These are phyloP conservation scores for Cladopsammia gracilis DNA, from an alignment of 64 coral and sea anemone species.

Conservation along the genomic window DNA sequence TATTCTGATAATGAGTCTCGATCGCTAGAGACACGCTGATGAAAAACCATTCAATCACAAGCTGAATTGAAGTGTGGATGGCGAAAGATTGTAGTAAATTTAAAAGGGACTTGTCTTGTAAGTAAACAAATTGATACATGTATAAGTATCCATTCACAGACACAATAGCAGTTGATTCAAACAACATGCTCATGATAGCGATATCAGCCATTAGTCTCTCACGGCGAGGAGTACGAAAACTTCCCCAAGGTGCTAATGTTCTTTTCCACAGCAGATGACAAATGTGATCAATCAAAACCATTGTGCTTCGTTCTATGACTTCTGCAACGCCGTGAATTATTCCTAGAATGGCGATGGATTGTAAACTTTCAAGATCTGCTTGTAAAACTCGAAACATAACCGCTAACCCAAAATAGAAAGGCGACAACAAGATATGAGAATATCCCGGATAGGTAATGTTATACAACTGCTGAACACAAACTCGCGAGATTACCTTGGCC, in stretches of 20 bases:
- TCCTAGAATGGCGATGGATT: neutral
- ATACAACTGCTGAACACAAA: neutral
- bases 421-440: neutral
- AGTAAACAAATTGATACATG: constrained; percentile 6
- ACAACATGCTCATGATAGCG: constrained; percentile 19
- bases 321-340: neutral
- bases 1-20: neutral
- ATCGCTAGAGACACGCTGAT: neutral
- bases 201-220: neutral
- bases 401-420: neutral
- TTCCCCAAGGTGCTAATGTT: neutral
- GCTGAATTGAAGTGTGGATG: neutral
- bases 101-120: neutral
- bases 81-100: too few relatives aligned
- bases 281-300: too few relatives aligned
- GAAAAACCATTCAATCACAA: constrained; percentile 4
- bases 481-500: neutral
- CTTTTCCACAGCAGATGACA: neutral
- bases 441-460: neutral
- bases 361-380: neutral
- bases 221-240: neutral
- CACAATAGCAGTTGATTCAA: neutral
- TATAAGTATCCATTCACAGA: constrained; percentile 1
- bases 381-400: neutral
- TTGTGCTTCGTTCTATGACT: too few relatives aligned